phyloP scores from a whole-genome alignment of 2,888 invertebrate genomes.

The Parnassius smintheus region DNA sequence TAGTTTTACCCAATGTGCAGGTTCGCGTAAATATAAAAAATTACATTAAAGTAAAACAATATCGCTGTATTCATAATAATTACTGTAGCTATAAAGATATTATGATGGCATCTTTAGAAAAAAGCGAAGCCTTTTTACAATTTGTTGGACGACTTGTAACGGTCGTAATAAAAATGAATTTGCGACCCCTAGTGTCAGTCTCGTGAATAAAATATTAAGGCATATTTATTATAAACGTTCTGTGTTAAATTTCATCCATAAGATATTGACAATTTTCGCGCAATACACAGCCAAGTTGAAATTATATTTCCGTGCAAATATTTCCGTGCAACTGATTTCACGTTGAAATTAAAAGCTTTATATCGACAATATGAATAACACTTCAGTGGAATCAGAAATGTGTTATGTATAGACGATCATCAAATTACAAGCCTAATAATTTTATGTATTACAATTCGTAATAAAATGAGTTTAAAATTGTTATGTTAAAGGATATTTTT shows the following conservation, averaged over 20 bases:
- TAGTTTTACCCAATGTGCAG: too few relatives aligned
- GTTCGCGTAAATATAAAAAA: not conserved
- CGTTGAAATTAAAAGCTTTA: not conserved
- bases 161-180: conserved; percentile 25
- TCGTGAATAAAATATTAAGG: conserved; percentile 23
- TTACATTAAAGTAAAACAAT: not conserved
- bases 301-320: conserved; percentile 25
- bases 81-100: conserved; percentile 5
- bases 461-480: too few relatives aligned
- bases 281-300: conserved; percentile 23
- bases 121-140: conserved; percentile 14
- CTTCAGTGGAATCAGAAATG: too few relatives aligned
- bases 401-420: too few relatives aligned
- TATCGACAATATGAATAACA: too few relatives aligned
- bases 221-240: conserved; percentile 26
- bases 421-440: too few relatives aligned
- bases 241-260: conserved; percentile 22
- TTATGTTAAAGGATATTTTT: too few relatives aligned
- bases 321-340: conserved; percentile 15
- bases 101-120: conserved; percentile 10
- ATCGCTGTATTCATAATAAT: conserved; percentile 7
- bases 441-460: too few relatives aligned
- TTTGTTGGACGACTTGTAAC: conserved; percentile 9
- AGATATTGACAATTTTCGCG: conserved; percentile 27
- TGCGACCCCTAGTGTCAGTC: conserved; percentile 23